phyloP scores from a whole-genome alignment of 2,888 invertebrate genomes.

The Mechanitis mazaeus region DNA sequence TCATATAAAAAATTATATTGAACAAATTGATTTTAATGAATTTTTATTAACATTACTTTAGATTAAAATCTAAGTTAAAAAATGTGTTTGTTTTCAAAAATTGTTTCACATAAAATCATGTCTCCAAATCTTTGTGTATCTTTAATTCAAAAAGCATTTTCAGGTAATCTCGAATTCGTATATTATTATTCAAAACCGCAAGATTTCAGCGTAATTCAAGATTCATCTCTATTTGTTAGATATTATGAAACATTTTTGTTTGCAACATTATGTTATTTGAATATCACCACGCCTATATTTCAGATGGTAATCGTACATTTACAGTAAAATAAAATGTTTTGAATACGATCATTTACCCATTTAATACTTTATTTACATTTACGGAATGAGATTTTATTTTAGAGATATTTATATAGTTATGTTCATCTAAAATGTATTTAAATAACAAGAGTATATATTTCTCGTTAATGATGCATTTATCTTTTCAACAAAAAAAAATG shows the following conservation, averaged over 20 bases:
- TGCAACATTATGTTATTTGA: background rate
- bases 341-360: background rate
- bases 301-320: constrained; percentile 2
- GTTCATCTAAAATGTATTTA: too few species aligned
- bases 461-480: too few species aligned
- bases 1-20: too few species aligned
- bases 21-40: background rate
- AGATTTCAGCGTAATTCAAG: background rate
- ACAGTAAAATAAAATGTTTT: constrained; percentile 1
- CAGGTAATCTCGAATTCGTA: constrained; percentile 15
- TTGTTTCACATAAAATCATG: background rate
- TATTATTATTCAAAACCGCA: constrained; percentile 15
- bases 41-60: background rate
- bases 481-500: too few species aligned
- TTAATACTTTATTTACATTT: background rate
- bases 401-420: too few species aligned
- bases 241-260: background rate
- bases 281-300: background rate
- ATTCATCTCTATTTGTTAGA: constrained; percentile 2
- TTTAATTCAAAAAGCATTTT: constrained; percentile 22
- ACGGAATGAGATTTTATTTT: too few species aligned
- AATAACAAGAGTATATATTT: too few species aligned
- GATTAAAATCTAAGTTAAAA: too few species aligned
- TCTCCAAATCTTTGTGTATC: background rate
- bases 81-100: background rate